A percentile compares a stretch with the other conserved stretches of the same genome.
phyloP scores from a whole-genome alignment of 1,140 invertebrate genomes.

The Samia ricini region DNA sequence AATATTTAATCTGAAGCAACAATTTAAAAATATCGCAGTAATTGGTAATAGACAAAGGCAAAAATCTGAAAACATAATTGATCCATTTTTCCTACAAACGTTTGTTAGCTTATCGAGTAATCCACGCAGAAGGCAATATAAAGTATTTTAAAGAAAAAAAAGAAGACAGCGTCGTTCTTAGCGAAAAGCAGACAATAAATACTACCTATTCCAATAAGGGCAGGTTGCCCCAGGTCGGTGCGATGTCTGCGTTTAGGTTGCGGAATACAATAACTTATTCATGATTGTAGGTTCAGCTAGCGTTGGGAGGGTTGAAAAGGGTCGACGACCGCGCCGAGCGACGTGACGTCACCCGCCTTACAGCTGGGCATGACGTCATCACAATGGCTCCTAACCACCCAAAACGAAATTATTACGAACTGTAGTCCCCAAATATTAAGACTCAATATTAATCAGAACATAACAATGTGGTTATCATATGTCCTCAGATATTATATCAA shows the following conservation, averaged over 20 bases:
- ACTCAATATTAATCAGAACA: slow-evolving; percentile 44
- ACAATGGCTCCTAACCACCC: slow-evolving; percentile 29
- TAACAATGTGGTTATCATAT: slow-evolving; percentile 55
- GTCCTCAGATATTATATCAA: slow-evolving; percentile 47
- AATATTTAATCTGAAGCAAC: no score
- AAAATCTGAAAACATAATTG: background rate
- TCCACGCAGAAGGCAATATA: background rate
- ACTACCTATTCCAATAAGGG: slow-evolving; percentile 12
- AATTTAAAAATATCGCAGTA: no score
- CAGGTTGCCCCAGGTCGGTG: slow-evolving; percentile 68
- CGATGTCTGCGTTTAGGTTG: slow-evolving; percentile 41
- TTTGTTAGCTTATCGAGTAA: background rate
- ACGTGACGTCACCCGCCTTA: slow-evolving; percentile 68
- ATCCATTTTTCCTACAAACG: background rate
- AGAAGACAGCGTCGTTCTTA: background rate
- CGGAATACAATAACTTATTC: slow-evolving; percentile 64
- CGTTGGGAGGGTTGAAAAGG: slow-evolving; percentile 49
- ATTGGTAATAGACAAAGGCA: background rate
- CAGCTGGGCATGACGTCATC: slow-evolving; percentile 73
- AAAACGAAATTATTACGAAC: slow-evolving; percentile 53
- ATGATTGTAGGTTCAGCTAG: slow-evolving; percentile 39
- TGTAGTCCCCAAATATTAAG: slow-evolving; percentile 46
- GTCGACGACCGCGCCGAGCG: slow-evolving; percentile 53
- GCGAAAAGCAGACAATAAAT: background rate
- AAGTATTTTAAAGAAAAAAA: background rate